These are phyloP conservation scores for Galago senegalensis DNA, from an alignment of 2,797 vertebrate genomes.

Conservation along the genomic window DNA sequence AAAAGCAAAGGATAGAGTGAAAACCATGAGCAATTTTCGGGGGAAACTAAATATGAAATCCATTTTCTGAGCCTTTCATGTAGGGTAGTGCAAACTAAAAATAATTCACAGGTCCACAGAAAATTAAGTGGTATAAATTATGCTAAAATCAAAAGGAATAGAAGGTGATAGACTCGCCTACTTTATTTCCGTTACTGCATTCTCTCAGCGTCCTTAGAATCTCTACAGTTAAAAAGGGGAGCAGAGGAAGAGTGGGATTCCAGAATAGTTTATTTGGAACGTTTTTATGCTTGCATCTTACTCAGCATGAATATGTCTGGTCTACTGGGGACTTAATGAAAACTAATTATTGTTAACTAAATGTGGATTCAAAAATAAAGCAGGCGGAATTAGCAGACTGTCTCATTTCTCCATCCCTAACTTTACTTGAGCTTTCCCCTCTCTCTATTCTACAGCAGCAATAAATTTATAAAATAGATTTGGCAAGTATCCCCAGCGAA, in stretches of 20 bases:
- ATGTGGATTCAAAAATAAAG: conserved; percentile 21
- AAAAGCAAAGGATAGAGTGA: not conserved
- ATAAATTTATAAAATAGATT: not conserved
- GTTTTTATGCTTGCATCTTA: conserved; percentile 6
- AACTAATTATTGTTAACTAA: conserved; percentile 8
- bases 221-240: not conserved
- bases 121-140: not conserved
- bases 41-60: not conserved
- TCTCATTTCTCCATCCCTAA: not conserved
- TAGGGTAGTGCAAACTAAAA: conserved; percentile 4
- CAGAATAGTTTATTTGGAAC: not conserved
- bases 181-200: not conserved
- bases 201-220: conserved; percentile 35
- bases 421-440: conserved; percentile 1
- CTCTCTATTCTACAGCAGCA: not conserved
- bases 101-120: not conserved
- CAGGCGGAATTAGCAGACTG: not conserved
- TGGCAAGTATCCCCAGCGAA: not conserved
- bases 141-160: not conserved
- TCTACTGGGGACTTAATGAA: not conserved
- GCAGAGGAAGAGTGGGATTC: not conserved
- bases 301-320: not conserved
- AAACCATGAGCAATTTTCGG: not conserved
- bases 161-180: not conserved
- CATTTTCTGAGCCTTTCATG: conserved; percentile 1